phyloP scores from a whole-genome alignment of 2,113 vertebrate genomes.

The Falcunculus frontatus region DNA sequence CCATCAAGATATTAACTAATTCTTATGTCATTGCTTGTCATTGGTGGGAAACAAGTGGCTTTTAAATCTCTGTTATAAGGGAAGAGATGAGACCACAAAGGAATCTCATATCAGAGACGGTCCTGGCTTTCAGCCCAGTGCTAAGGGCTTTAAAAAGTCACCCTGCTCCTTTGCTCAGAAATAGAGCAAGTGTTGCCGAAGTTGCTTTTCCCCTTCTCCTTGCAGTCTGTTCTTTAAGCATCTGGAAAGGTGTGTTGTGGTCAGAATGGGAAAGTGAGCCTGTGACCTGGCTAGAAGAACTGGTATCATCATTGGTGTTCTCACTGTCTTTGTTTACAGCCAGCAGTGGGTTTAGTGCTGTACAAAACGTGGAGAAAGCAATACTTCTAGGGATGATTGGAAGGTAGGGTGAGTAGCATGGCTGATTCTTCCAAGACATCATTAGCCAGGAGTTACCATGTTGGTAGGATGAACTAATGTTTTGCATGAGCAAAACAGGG shows the following conservation, averaged over 20 bases:
- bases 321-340: background rate
- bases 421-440: background rate
- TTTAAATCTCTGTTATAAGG: background rate
- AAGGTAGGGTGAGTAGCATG: background rate
- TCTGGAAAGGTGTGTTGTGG: background rate
- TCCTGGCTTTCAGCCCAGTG: background rate
- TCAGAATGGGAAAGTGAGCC: background rate
- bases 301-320: background rate
- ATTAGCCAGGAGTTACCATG: background rate
- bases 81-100: slow-evolving; percentile 4
- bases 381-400: background rate
- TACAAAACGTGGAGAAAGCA: background rate
- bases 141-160: background rate
- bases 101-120: background rate
- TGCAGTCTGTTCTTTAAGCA: background rate
- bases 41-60: slow-evolving; percentile 1
- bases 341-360: background rate
- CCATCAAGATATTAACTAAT: background rate
- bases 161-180: background rate
- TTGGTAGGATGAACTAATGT: background rate
- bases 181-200: background rate
- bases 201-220: background rate
- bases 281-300: background rate
- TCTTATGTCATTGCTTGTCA: background rate
- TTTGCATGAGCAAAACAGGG: background rate